Evolutionary conservation across 2,888 invertebrate genomes (phyloP), one percentile per base, ranked within the genome.

Genomic region (Agrochola macilenta): DNA sequence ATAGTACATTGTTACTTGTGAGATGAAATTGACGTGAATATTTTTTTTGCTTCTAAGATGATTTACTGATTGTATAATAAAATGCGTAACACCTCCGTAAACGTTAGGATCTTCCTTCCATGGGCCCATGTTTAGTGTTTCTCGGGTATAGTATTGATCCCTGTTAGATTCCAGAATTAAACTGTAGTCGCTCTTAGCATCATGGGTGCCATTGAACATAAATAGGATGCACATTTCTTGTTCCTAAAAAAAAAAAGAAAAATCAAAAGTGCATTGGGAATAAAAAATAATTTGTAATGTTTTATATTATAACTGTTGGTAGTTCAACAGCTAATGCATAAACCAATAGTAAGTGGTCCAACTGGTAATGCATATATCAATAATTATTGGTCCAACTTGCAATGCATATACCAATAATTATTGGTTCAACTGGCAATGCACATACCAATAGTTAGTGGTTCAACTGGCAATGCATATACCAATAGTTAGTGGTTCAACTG

Each of bases 141-240:
- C 98, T 78, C 99, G 97, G 26, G 95, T 95, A 92, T 97, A 98
- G 89, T 95, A 97, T 93, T 99, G 99, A 95, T 99, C 99, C 85
- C 99, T 97, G 93, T 99, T 99, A 39, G 98, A 97, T 5, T 98
- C 98, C 64, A 99, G 89, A 81, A 99, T 97, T 30, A 99, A 93
- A 87, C 98, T 97, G 91, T 98, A 98, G 61, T 97, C 97, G 78
- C 97, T 97, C 30, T 96, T 92, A 17, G 93, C 90, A 69, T 97
- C 97, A 82, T 96, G 90, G 74, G 96, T 95, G 89, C 98, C 97
- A 12, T 97, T 97, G 91, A 98, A 97, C 83, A 98, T 94, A 91
- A 99, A 98, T 86, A 98, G 94, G 84, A 99, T 98, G 91, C 99
- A 99, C 99, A 99, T 99, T 70, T 82, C 93, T 54, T 73, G 46